Evolutionary conservation across 1,140 invertebrate species (phyloP).

Genomic region (Heliconius eleuchia): DNA sequence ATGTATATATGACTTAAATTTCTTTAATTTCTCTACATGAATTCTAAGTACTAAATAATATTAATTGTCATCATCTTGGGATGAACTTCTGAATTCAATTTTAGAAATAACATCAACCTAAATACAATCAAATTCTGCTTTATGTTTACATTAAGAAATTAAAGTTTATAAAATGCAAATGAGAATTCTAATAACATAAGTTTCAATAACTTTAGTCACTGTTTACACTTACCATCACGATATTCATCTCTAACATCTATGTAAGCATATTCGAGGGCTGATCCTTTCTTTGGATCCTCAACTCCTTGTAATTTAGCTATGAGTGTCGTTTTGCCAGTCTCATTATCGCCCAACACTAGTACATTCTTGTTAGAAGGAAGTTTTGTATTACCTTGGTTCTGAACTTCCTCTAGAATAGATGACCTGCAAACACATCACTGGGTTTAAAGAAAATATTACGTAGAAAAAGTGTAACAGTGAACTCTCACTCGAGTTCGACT

Average conservation of each 20-base stretch:
- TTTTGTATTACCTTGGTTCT: constrained; percentile 96
- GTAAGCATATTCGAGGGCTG: constrained; percentile 98
- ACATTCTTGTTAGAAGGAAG: constrained; percentile 96
- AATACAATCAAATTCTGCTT: neutral
- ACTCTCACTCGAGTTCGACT: constrained; percentile 16
- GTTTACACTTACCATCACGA: constrained; percentile 91
- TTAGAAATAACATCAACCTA: neutral
- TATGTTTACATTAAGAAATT: neutral
- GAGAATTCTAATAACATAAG: neutral
- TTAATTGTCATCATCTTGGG: too few species aligned
- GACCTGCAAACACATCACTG: constrained; percentile 86
- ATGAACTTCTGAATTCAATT: neutral
- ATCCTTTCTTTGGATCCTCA: constrained; percentile 98
- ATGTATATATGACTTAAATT: neutral
- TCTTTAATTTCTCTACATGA: neutral
- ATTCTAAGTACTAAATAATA: too few species aligned
- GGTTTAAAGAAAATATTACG: constrained; percentile 13
- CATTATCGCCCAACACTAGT: constrained; percentile 95
- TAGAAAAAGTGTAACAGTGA: constrained; percentile 4
- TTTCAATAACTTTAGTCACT: neutral
- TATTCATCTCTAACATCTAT: constrained; percentile 99
- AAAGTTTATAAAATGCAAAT: neutral
- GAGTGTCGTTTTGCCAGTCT: constrained; percentile 98
- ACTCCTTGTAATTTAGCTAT: constrained; percentile 96
- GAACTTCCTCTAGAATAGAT: constrained; percentile 95